These are phyloP conservation scores for Sycophila texana DNA, from an alignment of 2,888 invertebrate genomes.

Conservation along the genomic window DNA sequence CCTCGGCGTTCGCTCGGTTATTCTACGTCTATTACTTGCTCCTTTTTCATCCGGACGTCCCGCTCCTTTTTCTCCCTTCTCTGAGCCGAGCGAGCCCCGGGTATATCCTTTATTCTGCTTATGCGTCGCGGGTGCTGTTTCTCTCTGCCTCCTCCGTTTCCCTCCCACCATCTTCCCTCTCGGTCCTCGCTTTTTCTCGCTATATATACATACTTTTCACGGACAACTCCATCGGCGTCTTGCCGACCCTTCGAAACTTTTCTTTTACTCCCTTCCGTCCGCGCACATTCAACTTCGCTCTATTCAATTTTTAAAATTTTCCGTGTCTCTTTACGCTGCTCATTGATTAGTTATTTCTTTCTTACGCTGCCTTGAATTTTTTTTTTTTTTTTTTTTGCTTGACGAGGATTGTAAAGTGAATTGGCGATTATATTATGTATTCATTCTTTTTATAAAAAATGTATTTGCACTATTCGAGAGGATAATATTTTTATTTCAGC, in stretches of 20 bases:
- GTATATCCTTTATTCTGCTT: slow-evolving; percentile 7
- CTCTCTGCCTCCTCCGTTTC: not conserved
- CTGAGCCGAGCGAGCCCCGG: not conserved
- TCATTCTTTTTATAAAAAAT: not conserved
- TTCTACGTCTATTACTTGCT: slow-evolving; percentile 13
- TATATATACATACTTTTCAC: not conserved
- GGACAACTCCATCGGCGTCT: not conserved
- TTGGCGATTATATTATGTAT: not conserved
- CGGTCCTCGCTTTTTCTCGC: not conserved
- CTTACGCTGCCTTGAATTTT: not conserved
- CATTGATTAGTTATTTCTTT: not conserved
- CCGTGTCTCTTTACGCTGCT: too few species aligned
- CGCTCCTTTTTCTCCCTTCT: not conserved
- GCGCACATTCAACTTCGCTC: not conserved
- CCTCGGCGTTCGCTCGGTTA: not conserved
- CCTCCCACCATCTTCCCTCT: not conserved
- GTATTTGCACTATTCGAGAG: not conserved
- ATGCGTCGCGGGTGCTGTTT: not conserved
- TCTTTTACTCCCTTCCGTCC: slow-evolving; percentile 19
- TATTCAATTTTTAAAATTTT: slow-evolving; percentile 12
- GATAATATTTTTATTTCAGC: not conserved
- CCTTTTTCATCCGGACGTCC: not conserved
- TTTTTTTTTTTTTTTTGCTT: too few species aligned
- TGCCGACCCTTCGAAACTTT: slow-evolving; percentile 57
- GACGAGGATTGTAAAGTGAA: too few species aligned